A percentile compares a stretch with the other conserved stretches of the same genome.
Evolutionary conservation across 2,888 invertebrate species (phyloP).

Genomic region (Tanytarsus gracilentus): DNA sequence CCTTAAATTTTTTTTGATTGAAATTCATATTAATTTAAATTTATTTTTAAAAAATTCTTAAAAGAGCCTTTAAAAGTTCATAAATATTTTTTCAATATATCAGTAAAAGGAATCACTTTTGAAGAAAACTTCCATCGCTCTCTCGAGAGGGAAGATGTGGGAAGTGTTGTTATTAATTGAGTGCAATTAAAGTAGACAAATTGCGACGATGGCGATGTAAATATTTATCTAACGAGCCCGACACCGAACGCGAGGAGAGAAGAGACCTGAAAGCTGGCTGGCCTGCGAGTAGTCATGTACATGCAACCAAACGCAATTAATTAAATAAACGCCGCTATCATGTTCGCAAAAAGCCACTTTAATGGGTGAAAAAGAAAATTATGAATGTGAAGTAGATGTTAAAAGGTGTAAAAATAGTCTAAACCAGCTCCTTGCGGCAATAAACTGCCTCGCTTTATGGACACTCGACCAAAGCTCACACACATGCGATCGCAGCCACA

Average conservation of each 20-base stretch:
- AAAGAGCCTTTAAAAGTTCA: too few species aligned
- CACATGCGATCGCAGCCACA: too few species aligned
- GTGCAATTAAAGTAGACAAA: constrained; percentile 23
- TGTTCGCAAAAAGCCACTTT: constrained; percentile 25
- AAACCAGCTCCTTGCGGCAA: constrained; percentile 6
- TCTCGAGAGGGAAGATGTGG: too few species aligned
- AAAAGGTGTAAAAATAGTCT: constrained; percentile 26
- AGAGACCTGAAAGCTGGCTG: not conserved
- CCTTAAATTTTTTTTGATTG: too few species aligned
- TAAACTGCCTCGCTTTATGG: not conserved
- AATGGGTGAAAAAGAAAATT: constrained; percentile 5
- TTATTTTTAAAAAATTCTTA: too few species aligned
- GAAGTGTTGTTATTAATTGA: constrained; percentile 18
- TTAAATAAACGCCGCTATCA: constrained; percentile 23
- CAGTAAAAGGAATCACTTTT: too few species aligned
- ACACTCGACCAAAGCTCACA: too few species aligned
- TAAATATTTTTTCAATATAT: too few species aligned
- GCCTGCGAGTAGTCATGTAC: not conserved
- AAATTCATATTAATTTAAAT: too few species aligned
- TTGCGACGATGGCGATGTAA: constrained; percentile 14
- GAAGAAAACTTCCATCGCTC: too few species aligned
- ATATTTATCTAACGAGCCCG: constrained; percentile 7
- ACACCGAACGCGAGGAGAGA: not conserved
- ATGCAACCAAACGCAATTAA: constrained; percentile 18
- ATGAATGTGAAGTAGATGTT: constrained; percentile 22